Conservation (phyloP, 2,797 vertebrate genomes). For the Nothura maculosa region DNA sequence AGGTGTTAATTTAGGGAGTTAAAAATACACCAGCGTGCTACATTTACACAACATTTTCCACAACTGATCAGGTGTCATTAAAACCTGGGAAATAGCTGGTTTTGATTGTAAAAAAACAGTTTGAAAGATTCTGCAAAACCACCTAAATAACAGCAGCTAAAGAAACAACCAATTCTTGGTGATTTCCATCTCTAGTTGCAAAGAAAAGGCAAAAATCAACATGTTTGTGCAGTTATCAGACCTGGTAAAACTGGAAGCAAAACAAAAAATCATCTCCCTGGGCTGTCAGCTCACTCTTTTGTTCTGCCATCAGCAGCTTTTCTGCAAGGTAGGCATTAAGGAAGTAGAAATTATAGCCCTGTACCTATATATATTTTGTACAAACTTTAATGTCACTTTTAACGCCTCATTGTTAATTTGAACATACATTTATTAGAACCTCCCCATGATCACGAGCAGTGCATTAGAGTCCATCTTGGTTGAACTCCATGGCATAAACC, state of each 20-base stretch:
- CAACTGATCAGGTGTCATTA: not conserved
- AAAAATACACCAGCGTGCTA: not conserved
- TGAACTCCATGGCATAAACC: not conserved
- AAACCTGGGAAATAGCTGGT: not conserved
- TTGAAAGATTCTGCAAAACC: not conserved
- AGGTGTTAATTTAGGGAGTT: not conserved
- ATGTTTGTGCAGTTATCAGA: not conserved
- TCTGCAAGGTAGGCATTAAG: not conserved
- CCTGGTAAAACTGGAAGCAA: not conserved
- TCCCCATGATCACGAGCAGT: not conserved
- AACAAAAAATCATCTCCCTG: not conserved
- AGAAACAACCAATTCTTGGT: not conserved
- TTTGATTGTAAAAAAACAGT: not conserved
- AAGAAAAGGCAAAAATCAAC: not conserved
- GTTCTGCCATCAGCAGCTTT: not conserved
- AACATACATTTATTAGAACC: not conserved
- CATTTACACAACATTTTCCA: not conserved
- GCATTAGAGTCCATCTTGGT: not conserved
- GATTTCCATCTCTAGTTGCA: constrained; percentile 36
- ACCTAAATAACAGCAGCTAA: not conserved
- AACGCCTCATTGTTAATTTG: not conserved
- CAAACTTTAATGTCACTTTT: constrained; percentile 9
- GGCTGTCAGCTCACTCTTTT: not conserved
- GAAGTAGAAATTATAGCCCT: not conserved
- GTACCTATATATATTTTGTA: not conserved